Percentiles rank a stretch among this genome's conserved stretches.
These are phyloP conservation scores for Napeogenes inachia DNA, from an alignment of 2,888 invertebrate genomes.

Conservation along the genomic window DNA sequence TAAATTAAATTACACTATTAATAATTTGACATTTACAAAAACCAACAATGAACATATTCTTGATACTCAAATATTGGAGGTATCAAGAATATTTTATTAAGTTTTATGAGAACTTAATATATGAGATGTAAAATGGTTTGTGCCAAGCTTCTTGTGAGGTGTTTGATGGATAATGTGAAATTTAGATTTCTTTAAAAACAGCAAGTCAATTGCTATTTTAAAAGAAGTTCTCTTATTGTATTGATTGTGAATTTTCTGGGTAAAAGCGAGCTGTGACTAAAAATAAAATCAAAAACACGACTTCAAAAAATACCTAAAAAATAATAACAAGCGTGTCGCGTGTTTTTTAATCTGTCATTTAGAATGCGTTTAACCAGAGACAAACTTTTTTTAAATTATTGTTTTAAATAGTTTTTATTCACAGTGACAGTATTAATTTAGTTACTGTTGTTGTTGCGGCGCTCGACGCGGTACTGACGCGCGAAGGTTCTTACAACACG, in stretches of 20 bases:
- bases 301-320: constrained; percentile 8
- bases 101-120: no score
- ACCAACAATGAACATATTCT: no score
- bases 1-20: no score
- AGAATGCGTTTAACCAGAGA: constrained; percentile 34
- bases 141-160: no score
- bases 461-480: constrained; percentile 47
- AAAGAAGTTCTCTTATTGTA: background rate
- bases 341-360: constrained; percentile 29
- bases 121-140: no score
- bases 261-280: background rate
- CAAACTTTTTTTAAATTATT: constrained; percentile 31
- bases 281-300: constrained; percentile 11
- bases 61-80: no score
- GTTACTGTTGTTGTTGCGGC: constrained; percentile 37
- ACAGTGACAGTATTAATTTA: constrained; percentile 43
- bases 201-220: no score
- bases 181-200: no score
- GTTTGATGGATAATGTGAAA: no score
- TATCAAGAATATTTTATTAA: no score
- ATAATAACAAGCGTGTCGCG: constrained; percentile 29
- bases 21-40: no score
- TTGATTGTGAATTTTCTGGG: background rate
- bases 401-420: constrained; percentile 35
- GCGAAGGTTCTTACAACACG: constrained; percentile 40